These are phyloP conservation scores for Dicaeum eximium DNA, from an alignment of 2,113 vertebrate genomes.

Conservation along the genomic window DNA sequence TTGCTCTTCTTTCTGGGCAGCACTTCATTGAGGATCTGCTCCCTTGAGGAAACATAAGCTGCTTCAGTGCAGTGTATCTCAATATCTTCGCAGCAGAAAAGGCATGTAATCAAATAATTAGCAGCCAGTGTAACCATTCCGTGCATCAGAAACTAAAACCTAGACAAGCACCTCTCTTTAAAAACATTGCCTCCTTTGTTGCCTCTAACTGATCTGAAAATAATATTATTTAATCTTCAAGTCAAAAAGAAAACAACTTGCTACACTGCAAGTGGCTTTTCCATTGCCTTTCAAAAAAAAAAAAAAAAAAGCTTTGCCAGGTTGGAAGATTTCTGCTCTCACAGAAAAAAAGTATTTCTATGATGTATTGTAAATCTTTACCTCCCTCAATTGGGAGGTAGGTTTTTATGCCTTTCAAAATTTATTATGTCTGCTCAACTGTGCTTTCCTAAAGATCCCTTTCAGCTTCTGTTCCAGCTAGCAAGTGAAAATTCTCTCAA, in stretches of 20 bases:
- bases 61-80: neutral
- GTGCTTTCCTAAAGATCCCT: slow-evolving; percentile 52
- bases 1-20: neutral
- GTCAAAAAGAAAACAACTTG: slow-evolving; percentile 30
- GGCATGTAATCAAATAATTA: slow-evolving; percentile 3
- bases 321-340: neutral
- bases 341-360: slow-evolving; percentile 19
- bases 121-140: neutral
- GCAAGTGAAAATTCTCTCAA: slow-evolving; percentile 35
- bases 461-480: slow-evolving; percentile 53
- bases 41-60: neutral
- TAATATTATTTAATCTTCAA: slow-evolving; percentile 3
- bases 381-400: slow-evolving; percentile 48
- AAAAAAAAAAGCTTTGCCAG: slow-evolving; percentile 4
- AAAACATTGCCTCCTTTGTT: neutral
- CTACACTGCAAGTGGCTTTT: neutral
- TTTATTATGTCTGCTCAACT: slow-evolving; percentile 40
- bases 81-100: neutral
- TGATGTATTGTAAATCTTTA: slow-evolving; percentile 39
- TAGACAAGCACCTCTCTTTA: neutral
- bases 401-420: slow-evolving; percentile 46
- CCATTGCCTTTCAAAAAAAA: neutral
- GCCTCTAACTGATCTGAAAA: neutral
- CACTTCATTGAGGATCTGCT: neutral
- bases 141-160: neutral